A percentile compares a stretch with the other conserved stretches of the same genome.
Conservation (phyloP, 2,113 vertebrate genomes). For the Coracopsis vasa region DNA sequence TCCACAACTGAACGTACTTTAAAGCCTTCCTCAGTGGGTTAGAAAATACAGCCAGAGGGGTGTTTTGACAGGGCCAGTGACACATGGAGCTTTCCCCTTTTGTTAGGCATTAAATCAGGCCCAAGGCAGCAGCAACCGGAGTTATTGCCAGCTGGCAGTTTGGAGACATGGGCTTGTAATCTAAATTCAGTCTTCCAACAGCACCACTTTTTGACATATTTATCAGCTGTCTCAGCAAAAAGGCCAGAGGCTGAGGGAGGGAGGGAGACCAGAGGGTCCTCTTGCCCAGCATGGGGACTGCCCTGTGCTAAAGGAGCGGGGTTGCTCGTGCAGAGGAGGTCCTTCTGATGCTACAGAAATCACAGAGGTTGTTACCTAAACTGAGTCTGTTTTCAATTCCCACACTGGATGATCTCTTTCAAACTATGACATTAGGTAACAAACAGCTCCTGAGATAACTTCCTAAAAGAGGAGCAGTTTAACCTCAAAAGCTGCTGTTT, state of each 20-base stretch:
- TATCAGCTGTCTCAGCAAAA: not conserved
- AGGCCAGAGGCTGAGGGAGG: not conserved
- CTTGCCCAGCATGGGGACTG: not conserved
- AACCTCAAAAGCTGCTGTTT: not conserved
- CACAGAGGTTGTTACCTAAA: not conserved
- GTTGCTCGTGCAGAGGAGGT: not conserved
- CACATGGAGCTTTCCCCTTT: not conserved
- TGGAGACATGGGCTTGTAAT: not conserved
- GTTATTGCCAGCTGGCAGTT: not conserved
- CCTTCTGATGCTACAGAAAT: not conserved
- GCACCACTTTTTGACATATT: not conserved
- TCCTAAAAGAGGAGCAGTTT: not conserved
- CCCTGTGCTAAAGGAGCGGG: rapidly evolving
- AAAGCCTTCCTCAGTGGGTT: not conserved
- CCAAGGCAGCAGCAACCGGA: not conserved
- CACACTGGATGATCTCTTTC: not conserved
- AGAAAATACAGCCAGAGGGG: not conserved
- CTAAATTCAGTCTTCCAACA: not conserved
- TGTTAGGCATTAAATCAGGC: not conserved
- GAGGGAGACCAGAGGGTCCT: not conserved
- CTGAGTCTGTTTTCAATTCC: not conserved
- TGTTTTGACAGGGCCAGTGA: not conserved
- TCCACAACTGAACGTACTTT: not conserved
- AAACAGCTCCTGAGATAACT: not conserved
- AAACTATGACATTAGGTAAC: not conserved